phyloP scores from a whole-genome alignment of 2,888 invertebrate species.

The Crioceris asparagi region DNA sequence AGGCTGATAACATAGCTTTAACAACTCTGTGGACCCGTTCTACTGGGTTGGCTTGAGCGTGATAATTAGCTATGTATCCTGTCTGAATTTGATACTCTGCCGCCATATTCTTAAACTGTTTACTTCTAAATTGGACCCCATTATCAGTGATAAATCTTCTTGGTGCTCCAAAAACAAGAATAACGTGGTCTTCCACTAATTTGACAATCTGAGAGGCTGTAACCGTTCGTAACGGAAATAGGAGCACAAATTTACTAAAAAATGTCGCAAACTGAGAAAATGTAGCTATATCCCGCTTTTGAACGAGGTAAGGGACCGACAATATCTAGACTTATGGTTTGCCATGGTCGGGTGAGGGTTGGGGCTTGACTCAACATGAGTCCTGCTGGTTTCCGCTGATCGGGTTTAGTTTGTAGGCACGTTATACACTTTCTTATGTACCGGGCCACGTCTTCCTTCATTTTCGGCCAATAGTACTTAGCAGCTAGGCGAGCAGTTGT shows the following conservation, averaged over 20 bases:
- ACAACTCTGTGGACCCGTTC: no score
- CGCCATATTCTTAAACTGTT: no score
- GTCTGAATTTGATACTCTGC: no score
- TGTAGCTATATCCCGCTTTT: conserved; percentile 7
- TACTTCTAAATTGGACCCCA: conserved; percentile 11
- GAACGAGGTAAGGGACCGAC: conserved; percentile 16
- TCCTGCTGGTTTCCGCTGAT: conserved; percentile 15
- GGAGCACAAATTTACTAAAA: conserved; percentile 12
- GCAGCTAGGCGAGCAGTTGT: conserved; percentile 12
- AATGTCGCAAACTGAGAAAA: conserved; percentile 7
- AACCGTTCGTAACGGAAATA: conserved; percentile 9
- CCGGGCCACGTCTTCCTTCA: conserved; percentile 14
- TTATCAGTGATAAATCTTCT: conserved; percentile 10
- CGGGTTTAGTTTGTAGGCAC: conserved; percentile 17
- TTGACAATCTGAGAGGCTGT: conserved; percentile 3
- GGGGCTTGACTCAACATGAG: conserved; percentile 10
- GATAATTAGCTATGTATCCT: no score
- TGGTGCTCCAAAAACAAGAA: conserved; percentile 12
- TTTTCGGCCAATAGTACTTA: conserved; percentile 21
- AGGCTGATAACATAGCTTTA: not conserved
- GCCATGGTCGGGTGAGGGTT: conserved; percentile 7
- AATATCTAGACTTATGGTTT: conserved; percentile 14
- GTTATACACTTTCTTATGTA: conserved; percentile 16
- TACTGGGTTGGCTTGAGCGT: no score
- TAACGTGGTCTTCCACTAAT: conserved; percentile 11